Evolutionary conservation across 92 coral and sea anemone species (phyloP).

Genomic region (Hydrozoanthus gracilis): DNA sequence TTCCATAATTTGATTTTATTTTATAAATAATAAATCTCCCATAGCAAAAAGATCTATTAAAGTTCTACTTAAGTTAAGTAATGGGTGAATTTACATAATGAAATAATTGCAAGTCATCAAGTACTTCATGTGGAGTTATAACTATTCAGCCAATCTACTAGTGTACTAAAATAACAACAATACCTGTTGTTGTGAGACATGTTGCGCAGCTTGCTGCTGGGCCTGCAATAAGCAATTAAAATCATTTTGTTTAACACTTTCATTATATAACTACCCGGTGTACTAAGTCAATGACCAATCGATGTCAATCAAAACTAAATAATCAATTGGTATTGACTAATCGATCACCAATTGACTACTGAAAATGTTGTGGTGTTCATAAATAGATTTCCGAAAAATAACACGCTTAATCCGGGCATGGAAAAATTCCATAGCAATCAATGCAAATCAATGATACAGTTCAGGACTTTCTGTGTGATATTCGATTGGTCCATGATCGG

Average conservation of each 20-base stretch:
- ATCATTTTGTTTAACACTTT: neutral
- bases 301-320: too few relatives aligned
- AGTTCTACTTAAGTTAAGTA: too few relatives aligned
- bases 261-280: too few relatives aligned
- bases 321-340: too few relatives aligned
- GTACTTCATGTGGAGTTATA: too few relatives aligned
- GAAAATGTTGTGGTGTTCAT: neutral
- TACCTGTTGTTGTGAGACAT: constrained; percentile 70
- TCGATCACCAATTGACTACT: neutral
- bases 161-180: neutral
- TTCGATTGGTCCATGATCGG: neutral
- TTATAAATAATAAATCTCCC: neutral
- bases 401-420: neutral
- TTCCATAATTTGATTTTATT: neutral
- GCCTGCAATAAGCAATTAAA: constrained; percentile 61
- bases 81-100: too few relatives aligned
- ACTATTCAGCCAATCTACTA: too few relatives aligned
- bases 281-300: too few relatives aligned
- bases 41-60: too few relatives aligned
- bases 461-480: too few relatives aligned
- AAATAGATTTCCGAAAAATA: too few relatives aligned
- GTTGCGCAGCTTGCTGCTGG: constrained; percentile 96
- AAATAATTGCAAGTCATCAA: too few relatives aligned
- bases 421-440: neutral
- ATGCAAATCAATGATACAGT: neutral